Base-by-base conservation (phyloP, 2,888 invertebrate species). In the Lysandra bellargus region DNA sequence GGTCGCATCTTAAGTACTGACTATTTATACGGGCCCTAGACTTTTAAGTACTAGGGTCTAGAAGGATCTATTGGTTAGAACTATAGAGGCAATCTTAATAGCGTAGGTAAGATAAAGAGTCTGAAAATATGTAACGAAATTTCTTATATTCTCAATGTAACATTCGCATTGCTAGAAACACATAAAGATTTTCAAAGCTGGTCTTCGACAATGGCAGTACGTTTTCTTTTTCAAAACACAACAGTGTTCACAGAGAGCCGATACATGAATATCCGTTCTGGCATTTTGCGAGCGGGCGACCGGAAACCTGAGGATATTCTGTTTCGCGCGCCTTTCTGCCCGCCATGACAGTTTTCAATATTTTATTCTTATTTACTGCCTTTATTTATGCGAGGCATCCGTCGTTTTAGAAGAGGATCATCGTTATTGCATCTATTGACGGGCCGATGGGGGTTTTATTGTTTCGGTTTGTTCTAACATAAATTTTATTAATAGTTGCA, bases 321-420 rank as follows among this genome's bases (percentile, higher is more conserved):
- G 91, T 91, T 91, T 89, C 92, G 89, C 91, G 89, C 90, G 90
- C 91, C 89, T 91, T 91, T 92, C 91, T 91, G 86, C 88, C 89
- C 90, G 89, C 91, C 89, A 89, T 92, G 94, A 94, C 94, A 92
- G 86, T 94, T 93, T 92, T 90, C 94, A 91, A 94, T 94, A 94
- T 94, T 93, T 94, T 84, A 92, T 91, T 91, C 91, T 94, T 94
- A 94, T 94, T 94, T 94, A 94, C 91, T 88, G 92, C 89, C 85
- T 91, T 94, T 94, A 94, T 94, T 93, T 94, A 93, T 94, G 92
- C 89, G 87, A 83, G 83, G 87, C 87, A 91, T 93, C 92, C 92
- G 92, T 92, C 83, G 87, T 74, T 77, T 81, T 76, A 80, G 80
- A 82, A 81, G 49, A 61, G 78, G 75, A 72, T 78, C 78, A 73